Evolutionary conservation across 2,797 vertebrate species (phyloP), one percentile per base, ranked within the genome.

Genomic region (Taenioides sp.): DNA sequence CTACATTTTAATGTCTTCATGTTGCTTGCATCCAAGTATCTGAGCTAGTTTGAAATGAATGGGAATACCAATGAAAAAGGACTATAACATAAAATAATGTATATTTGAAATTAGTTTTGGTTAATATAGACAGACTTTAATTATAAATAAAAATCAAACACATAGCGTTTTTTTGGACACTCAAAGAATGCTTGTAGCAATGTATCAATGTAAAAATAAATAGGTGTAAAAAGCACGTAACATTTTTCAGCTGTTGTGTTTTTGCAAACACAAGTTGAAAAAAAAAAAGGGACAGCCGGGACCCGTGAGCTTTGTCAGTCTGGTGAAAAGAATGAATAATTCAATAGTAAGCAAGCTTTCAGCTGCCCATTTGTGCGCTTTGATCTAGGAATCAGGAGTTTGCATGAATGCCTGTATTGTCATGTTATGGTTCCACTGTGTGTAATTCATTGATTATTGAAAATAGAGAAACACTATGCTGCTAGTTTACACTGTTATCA

Each of bases 371-470:
- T 96, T 95, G 95, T 95, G 94, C 92, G 95, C 97, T 99, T 99
- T 98, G 97, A 98, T 98, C 96, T 97, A 88, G 85, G 94, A 97
- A 96, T 96, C 95, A 94, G 95, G 95, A 96, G 90, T 94, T 95
- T 94, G 95, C 95, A 94, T 97, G 96, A 97, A 98, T 98, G 95
- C 95, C 95, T 96, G 96, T 97, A 98, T 98, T 98, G 96, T 98
- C 94, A 94, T 96, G 95, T 96, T 96, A 95, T 96, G 95, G 96
- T 96, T 96, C 96, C 95, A 96, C 95, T 94, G 94, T 95, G 95
- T 96, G 95, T 96, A 95, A 97, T 97, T 97, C 96, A 97, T 96
- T 96, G 95, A 97, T 97, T 96, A 97, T 96, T 96, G 95, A 97
- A 97, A 97, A 96, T 96, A 95, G 95, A 92, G 93, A 94, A 92